Evolutionary conservation across 2,888 invertebrate genomes (phyloP).

Genomic region (Junonia oenone): DNA sequence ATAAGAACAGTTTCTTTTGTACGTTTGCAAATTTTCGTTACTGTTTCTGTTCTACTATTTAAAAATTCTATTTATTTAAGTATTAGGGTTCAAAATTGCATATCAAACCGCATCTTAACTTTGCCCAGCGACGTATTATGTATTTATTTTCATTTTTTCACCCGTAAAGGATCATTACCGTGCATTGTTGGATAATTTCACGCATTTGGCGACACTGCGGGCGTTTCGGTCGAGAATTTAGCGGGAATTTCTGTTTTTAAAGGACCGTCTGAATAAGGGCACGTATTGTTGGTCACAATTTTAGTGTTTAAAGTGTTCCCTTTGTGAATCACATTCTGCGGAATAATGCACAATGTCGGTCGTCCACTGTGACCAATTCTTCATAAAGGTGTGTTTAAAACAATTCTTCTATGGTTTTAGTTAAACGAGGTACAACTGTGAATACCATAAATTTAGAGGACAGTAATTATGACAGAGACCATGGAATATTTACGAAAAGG

Average conservation of each 20-base stretch:
- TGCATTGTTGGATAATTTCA: slow-evolving; percentile 73
- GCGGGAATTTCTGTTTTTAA: slow-evolving; percentile 48
- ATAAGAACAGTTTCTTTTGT: background rate
- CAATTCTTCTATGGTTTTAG: slow-evolving; percentile 10
- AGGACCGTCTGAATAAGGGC: slow-evolving; percentile 49
- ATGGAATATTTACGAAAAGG: background rate
- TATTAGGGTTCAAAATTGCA: slow-evolving; percentile 36
- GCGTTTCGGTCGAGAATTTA: slow-evolving; percentile 62
- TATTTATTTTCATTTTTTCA: slow-evolving; percentile 66
- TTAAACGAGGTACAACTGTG: background rate
- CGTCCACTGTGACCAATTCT: slow-evolving; percentile 31
- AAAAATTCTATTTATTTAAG: background rate
- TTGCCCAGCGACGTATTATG: slow-evolving; percentile 44
- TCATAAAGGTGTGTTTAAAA: slow-evolving; percentile 14
- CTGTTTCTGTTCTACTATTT: background rate
- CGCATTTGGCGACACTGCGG: slow-evolving; percentile 73
- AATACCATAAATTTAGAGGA: background rate
- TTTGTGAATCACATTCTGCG: slow-evolving; percentile 28
- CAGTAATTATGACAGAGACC: background rate
- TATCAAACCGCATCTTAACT: slow-evolving; percentile 26
- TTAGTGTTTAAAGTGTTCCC: slow-evolving; percentile 38
- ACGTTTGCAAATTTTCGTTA: background rate
- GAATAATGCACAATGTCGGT: slow-evolving; percentile 26
- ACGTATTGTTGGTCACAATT: slow-evolving; percentile 38
- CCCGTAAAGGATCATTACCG: slow-evolving; percentile 71